Evolutionary conservation across 64 coral and sea anemone species (phyloP).

Genomic region (Dendrophyllia cribrosa): DNA sequence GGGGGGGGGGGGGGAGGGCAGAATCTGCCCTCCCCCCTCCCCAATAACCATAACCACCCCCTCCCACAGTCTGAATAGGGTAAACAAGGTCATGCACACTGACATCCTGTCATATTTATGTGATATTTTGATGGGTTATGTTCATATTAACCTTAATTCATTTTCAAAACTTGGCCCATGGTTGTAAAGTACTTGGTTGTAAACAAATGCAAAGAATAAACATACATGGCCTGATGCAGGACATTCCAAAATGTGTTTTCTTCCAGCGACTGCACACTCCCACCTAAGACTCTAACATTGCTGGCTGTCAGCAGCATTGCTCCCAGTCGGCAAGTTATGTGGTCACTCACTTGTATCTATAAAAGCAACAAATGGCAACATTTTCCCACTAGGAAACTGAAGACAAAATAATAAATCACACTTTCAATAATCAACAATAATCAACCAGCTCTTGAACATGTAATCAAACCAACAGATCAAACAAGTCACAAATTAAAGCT

Average conservation of each 20-base stretch:
- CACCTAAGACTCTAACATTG: constrained; percentile 75
- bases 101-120: no score
- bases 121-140: no score
- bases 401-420: no score
- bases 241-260: constrained; percentile 88
- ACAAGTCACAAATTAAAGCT: no score
- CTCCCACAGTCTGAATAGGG: no score
- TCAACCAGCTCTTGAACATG: background rate
- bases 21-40: no score
- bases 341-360: constrained; percentile 75
- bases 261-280: constrained; percentile 60
- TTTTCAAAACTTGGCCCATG: background rate
- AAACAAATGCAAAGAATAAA: background rate
- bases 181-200: background rate
- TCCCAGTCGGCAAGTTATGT: constrained; percentile 60
- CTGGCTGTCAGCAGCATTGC: constrained; percentile 67
- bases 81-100: no score
- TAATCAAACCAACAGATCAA: background rate
- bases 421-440: no score
- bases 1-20: no score
- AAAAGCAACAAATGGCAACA: background rate
- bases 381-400: no score
- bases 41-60: no score
- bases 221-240: constrained; percentile 88
- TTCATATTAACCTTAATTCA: background rate